These are phyloP conservation scores for Drosophila ambigua DNA, from an alignment of 1,140 invertebrate species.

Conservation along the genomic window DNA sequence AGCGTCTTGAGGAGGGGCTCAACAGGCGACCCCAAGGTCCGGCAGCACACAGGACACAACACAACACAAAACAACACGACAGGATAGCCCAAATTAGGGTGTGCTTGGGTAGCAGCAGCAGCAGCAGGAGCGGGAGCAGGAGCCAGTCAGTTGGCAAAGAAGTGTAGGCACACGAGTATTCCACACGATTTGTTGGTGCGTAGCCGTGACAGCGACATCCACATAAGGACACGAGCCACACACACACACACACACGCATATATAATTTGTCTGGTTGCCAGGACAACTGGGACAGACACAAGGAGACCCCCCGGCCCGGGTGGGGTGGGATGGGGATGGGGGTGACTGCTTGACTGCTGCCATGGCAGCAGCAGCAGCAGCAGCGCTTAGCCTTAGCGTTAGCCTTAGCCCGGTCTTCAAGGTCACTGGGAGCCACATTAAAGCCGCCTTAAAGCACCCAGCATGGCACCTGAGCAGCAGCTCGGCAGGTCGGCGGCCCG, in stretches of 20 bases:
- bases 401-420: conserved; percentile 62
- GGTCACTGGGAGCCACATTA: conserved; percentile 48
- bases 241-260: conserved; percentile 12
- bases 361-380: conserved; percentile 40
- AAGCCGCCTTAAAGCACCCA: conserved; percentile 35
- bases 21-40: conserved; percentile 4
- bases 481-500: too few species aligned
- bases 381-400: conserved; percentile 71
- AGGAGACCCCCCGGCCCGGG: not conserved
- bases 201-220: conserved; percentile 7
- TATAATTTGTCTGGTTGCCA: conserved; percentile 48
- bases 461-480: conserved; percentile 1
- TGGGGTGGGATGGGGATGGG: not conserved
- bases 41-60: not conserved
- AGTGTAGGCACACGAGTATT: not conserved
- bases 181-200: conserved; percentile 2
- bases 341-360: conserved; percentile 50
- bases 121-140: too few species aligned
- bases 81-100: not conserved
- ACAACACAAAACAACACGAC: not conserved
- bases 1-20: conserved; percentile 17
- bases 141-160: too few species aligned
- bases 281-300: conserved; percentile 34
- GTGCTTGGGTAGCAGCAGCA: too few species aligned
- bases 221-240: conserved; percentile 19